Evolutionary conservation across 2,888 invertebrate genomes (phyloP), one percentile per base, ranked within the genome.

Genomic region (Malthinus flaveolus): DNA sequence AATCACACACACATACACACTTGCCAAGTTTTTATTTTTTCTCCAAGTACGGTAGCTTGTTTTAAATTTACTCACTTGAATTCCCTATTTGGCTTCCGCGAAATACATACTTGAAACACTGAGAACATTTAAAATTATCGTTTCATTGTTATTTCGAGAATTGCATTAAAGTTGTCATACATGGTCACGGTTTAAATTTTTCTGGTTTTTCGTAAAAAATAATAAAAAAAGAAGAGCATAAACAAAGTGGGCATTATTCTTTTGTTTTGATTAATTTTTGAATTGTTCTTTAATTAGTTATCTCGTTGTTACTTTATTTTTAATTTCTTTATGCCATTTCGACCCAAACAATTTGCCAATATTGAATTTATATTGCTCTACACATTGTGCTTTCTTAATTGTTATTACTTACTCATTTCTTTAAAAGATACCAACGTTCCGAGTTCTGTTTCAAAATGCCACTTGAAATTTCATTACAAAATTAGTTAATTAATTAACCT

Each of bases 61-160:
- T 32, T 36, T 52, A 45, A 52, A 52, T 52, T 52, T 52, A 52
- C 45, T 52, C 36, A 45, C 52, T 52, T 31, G 35, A 36, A 35
- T 12, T 52, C 52, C 46, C 15, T 52, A 52, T 46, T 35, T 46
- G 52, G 52, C 36, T 35, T 45, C 52, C 35, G 35, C 36, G 51
- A 52, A 52, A 45, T 34, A 39, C 51, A 34, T 44, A 45, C 51
- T 52, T 35, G 42, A 52, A 45, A 52, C 35, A 45, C 33, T 36
- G 33, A n/a, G 46, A 35, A 45, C 46, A 45, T 44, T 46, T 52
- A 46, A 52, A 52, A 36, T 52, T 52, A 52, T 52, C 35, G 52
- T 52, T 52, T 45, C 52, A 52, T 52, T 52, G 52, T 52, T 52
- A 45, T 46, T 52, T 52, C 35, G 15, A 45, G 52, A 45, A 36